A percentile compares a stretch with the other conserved stretches of the same genome.
phyloP scores from a whole-genome alignment of 1,140 invertebrate species.

The Drosophila sp. region DNA sequence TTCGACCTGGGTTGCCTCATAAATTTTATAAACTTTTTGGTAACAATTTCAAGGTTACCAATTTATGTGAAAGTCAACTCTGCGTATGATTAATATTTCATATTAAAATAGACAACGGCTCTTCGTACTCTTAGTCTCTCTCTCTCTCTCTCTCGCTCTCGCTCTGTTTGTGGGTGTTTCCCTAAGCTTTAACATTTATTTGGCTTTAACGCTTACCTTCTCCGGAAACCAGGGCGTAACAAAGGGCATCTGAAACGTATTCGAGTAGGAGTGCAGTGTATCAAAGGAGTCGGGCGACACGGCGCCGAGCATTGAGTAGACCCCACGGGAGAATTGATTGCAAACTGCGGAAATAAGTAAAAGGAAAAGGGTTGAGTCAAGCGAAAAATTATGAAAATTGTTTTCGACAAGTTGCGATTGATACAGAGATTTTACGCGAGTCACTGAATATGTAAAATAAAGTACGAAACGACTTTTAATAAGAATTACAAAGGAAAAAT shows the following conservation, averaged over 20 bases:
- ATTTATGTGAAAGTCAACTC: slow-evolving; percentile 70
- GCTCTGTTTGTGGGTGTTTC: not conserved
- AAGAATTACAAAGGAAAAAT: not conserved
- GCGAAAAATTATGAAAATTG: slow-evolving; percentile 4
- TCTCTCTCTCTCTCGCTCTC: not conserved
- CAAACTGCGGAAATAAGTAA: slow-evolving; percentile 90
- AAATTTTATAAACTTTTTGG: slow-evolving; percentile 59
- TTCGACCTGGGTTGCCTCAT: slow-evolving; percentile 60
- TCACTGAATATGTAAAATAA: not conserved
- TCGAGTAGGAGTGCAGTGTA: slow-evolving; percentile 96
- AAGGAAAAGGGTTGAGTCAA: not conserved
- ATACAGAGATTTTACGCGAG: not conserved
- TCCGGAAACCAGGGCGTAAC: slow-evolving; percentile 97
- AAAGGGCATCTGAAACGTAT: slow-evolving; percentile 98
- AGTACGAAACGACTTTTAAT: not conserved
- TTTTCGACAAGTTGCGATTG: not conserved
- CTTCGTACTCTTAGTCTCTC: slow-evolving; percentile 17
- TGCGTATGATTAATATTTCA: slow-evolving; percentile 84
- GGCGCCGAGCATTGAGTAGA: slow-evolving; percentile 95
- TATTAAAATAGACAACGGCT: slow-evolving; percentile 72
- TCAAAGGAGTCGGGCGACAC: slow-evolving; percentile 96
- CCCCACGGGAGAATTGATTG: slow-evolving; percentile 94
- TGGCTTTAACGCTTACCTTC: slow-evolving; percentile 88
- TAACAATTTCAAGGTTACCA: slow-evolving; percentile 72
- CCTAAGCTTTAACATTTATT: slow-evolving; percentile 73